Conservation (phyloP, 2,113 vertebrate species). For the Carettochelys insculpta region DNA sequence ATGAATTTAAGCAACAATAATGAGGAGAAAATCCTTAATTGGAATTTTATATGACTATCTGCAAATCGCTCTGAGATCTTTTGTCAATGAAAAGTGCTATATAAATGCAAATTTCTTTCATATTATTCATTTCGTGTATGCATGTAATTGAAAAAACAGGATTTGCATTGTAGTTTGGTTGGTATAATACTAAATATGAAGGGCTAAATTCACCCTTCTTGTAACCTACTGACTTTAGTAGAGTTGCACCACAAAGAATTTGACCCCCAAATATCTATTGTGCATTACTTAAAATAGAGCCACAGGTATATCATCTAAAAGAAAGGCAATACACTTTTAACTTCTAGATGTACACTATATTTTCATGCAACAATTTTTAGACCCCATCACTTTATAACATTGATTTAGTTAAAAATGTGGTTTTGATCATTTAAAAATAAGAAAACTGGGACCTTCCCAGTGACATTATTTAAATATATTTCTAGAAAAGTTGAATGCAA, state of each 20-base stretch:
- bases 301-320: constrained; percentile 34
- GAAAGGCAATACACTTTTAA: constrained; percentile 7
- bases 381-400: background rate
- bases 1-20: constrained; percentile 71
- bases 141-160: constrained; percentile 38
- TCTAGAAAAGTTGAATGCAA: background rate
- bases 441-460: background rate
- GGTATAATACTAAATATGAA: constrained; percentile 8
- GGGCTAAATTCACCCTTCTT: background rate
- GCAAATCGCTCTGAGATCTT: constrained; percentile 57
- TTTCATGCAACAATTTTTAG: too few relatives aligned
- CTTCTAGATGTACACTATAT: background rate
- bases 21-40: constrained; percentile 73
- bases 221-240: constrained; percentile 10
- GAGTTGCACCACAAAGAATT: background rate
- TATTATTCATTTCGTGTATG: constrained; percentile 46
- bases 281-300: constrained; percentile 34
- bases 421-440: background rate
- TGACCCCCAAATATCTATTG: background rate
- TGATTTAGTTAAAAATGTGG: background rate
- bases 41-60: constrained; percentile 66
- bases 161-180: constrained; percentile 41
- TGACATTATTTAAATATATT: background rate
- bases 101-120: constrained; percentile 72
- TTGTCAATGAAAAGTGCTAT: constrained; percentile 50